Conservation (phyloP, 2,113 vertebrate species). For the Ibidorhyncha struthersii region DNA sequence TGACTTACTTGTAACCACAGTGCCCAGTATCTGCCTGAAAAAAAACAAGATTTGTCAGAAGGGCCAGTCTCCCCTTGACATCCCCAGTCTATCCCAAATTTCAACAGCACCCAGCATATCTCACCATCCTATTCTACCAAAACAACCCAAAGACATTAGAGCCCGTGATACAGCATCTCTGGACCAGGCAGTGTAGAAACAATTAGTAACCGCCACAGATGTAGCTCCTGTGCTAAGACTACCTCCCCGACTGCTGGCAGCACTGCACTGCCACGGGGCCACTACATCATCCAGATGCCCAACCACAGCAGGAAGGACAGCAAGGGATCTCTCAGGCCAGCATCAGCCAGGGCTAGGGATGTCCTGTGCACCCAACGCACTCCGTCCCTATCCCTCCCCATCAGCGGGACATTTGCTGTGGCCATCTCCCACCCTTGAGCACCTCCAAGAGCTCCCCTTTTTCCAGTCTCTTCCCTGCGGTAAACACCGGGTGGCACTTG, state of each 20-base stretch:
- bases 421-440: background rate
- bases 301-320: fast-evolving
- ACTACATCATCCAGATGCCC: background rate
- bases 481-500: background rate
- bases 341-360: background rate
- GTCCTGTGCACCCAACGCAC: background rate
- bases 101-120: background rate
- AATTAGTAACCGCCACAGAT: fast-evolving
- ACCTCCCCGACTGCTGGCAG: background rate
- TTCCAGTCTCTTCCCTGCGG: background rate
- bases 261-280: background rate
- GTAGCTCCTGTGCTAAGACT: background rate
- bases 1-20: background rate
- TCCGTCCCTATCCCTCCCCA: background rate
- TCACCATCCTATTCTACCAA: background rate
- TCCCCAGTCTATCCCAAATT: background rate
- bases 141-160: background rate
- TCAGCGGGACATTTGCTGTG: fast-evolving
- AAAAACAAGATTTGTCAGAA: background rate
- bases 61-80: background rate
- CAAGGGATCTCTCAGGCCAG: fast-evolving
- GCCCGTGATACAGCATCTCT: background rate
- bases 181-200: background rate
- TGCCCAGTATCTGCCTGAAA: background rate
- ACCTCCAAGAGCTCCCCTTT: background rate